Conservation (phyloP, 2,113 vertebrate species). For the Pseudopipra pipra region DNA sequence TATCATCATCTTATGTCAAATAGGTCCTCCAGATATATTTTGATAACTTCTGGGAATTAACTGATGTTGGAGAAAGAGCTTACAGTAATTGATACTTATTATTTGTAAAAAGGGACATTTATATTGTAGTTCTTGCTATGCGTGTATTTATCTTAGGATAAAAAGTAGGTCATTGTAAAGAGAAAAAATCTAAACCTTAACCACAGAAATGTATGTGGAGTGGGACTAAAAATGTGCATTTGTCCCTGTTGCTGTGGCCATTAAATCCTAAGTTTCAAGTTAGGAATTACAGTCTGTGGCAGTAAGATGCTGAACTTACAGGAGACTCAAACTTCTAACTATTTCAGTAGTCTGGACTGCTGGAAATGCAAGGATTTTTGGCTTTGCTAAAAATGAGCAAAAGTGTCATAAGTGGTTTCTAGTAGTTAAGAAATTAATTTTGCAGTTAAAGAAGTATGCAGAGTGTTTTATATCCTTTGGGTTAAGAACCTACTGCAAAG, state of each 20-base stretch:
- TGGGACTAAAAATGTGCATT: neutral
- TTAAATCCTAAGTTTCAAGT: neutral
- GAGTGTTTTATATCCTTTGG: neutral
- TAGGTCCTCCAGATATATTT: neutral
- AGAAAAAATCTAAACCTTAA: neutral
- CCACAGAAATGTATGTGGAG: neutral
- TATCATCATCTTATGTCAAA: neutral
- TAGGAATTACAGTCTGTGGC: neutral
- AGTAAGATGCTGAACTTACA: neutral
- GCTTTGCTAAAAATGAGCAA: neutral
- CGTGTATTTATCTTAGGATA: neutral
- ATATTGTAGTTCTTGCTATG: neutral
- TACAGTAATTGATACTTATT: neutral
- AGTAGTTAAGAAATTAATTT: neutral
- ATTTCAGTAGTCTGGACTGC: neutral
- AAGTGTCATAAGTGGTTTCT: neutral
- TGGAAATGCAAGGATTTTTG: neutral
- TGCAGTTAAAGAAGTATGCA: neutral
- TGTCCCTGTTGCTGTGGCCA: neutral
- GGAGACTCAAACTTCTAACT: neutral
- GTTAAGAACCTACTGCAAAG: neutral
- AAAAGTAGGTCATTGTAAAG: neutral
- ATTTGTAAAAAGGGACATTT: neutral
- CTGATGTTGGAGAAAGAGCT: neutral
- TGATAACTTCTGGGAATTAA: neutral